Conservation (phyloP, 2,888 invertebrate genomes). For the Eremobia ochroleuca region DNA sequence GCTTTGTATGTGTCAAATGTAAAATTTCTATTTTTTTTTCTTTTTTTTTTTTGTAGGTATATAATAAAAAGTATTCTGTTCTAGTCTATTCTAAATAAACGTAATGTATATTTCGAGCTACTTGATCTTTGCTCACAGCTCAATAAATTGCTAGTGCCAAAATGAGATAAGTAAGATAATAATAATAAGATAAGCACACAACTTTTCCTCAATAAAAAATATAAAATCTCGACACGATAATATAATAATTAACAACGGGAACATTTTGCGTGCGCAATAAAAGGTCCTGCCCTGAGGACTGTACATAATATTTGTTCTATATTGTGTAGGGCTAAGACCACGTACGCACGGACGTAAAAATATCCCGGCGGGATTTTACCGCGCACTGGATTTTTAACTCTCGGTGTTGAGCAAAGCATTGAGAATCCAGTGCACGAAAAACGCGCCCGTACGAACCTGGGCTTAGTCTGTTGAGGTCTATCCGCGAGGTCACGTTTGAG, state of each 20-base stretch:
- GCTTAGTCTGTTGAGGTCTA: neutral
- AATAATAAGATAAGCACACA: no score
- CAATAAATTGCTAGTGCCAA: neutral
- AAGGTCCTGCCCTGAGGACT: neutral
- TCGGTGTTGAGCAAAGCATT: neutral
- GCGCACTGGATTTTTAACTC: neutral
- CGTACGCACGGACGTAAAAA: neutral
- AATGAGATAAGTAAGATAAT: neutral
- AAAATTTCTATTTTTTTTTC: no score
- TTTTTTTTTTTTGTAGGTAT: no score
- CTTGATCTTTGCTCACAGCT: no score
- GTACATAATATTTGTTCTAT: constrained; percentile 7
- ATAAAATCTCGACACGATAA: constrained; percentile 1
- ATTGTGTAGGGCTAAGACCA: neutral
- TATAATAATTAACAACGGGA: constrained; percentile 27
- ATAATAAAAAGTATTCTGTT: no score
- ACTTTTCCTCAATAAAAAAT: neutral
- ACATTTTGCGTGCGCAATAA: constrained; percentile 24
- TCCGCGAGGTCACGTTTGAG: constrained; percentile 16
- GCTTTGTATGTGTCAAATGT: no score
- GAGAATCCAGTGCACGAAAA: neutral
- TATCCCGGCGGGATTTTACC: neutral
- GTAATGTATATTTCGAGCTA: no score
- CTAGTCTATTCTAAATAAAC: no score
- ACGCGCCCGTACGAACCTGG: no score